Percentiles rank a stretch among this genome's conserved stretches.
phyloP scores from a whole-genome alignment of 2,113 vertebrate genomes.

The Pterocles orientalis region DNA sequence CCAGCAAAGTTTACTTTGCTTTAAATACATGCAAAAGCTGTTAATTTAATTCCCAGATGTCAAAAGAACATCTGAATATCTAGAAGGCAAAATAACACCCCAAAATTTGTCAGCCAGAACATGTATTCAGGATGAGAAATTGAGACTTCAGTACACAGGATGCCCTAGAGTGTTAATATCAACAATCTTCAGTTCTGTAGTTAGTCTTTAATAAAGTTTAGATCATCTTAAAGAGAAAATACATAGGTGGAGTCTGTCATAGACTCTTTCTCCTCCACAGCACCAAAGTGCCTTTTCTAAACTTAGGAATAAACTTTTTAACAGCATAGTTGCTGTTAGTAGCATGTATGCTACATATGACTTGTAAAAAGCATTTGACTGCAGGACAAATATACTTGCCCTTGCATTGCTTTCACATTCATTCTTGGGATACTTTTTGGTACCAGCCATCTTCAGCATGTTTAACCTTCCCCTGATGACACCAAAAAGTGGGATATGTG shows the following conservation, averaged over 20 bases:
- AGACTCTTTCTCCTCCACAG: slow-evolving; percentile 10
- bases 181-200: slow-evolving; percentile 54
- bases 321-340: neutral
- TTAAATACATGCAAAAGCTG: slow-evolving; percentile 54
- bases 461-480: neutral
- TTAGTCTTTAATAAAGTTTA: slow-evolving; percentile 64
- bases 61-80: slow-evolving; percentile 66
- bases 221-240: slow-evolving; percentile 39
- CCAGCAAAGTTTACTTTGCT: slow-evolving; percentile 42
- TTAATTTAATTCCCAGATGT: slow-evolving; percentile 70
- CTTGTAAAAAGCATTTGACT: neutral
- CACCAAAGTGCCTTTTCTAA: neutral
- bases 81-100: slow-evolving; percentile 70
- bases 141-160: slow-evolving; percentile 21
- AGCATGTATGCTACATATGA: neutral
- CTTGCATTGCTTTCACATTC: neutral
- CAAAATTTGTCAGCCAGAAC: slow-evolving; percentile 72
- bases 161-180: slow-evolving; percentile 67
- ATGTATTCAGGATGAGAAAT: slow-evolving; percentile 64
- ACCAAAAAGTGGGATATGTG: accelerated
- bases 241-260: neutral
- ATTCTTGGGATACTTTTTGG: neutral
- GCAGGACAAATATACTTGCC: neutral
- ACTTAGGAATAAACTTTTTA: neutral
- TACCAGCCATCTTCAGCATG: neutral